These are phyloP conservation scores for Ia io DNA, from an alignment of 2,113 vertebrate genomes.

Conservation along the genomic window DNA sequence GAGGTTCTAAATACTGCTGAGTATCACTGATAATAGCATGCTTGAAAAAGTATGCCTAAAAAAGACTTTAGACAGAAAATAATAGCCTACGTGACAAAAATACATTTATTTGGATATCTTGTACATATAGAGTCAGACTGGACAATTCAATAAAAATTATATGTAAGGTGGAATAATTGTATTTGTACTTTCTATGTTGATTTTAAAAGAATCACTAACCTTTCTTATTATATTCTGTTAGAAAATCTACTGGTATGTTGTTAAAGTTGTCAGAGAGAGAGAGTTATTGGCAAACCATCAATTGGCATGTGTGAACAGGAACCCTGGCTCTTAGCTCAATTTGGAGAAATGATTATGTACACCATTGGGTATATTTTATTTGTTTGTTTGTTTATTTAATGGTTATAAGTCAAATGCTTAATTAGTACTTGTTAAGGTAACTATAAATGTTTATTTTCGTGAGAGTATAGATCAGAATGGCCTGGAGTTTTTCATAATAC, in stretches of 20 bases:
- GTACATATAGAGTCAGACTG: not conserved
- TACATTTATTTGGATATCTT: not conserved
- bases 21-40: not conserved
- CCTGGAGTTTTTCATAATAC: not conserved
- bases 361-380: not conserved
- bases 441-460: not conserved
- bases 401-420: not conserved
- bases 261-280: not conserved
- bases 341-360: not conserved
- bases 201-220: not conserved
- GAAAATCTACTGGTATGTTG: not conserved
- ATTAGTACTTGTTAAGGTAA: not conserved
- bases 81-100: not conserved
- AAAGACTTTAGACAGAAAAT: not conserved
- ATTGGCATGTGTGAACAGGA: not conserved
- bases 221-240: not conserved
- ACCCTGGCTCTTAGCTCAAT: not conserved
- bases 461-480: not conserved
- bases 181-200: conserved; percentile 13
- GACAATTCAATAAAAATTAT: not conserved
- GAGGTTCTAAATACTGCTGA: not conserved
- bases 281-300: not conserved
- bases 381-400: not conserved
- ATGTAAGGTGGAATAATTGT: not conserved
- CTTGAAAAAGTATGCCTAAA: not conserved